Percentiles rank a stretch among this genome's conserved stretches.
Evolutionary conservation across 1,140 invertebrate genomes (phyloP).

Genomic region (Drosophila malerkotliana): DNA sequence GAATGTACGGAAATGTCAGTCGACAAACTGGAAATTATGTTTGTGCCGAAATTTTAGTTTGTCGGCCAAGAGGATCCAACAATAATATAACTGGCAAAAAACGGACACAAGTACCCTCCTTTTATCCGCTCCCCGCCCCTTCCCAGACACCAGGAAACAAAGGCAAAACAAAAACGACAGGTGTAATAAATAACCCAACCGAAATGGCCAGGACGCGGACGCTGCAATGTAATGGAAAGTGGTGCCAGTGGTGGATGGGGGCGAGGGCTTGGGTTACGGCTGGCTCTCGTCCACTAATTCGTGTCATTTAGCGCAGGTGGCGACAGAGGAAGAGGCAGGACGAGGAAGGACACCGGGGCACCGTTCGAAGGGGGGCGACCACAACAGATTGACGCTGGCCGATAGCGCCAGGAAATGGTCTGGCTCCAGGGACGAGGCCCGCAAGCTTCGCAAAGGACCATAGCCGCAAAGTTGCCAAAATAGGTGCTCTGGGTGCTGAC

Average conservation of each 20-base stretch:
- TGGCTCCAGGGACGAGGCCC: slow-evolving; percentile 35
- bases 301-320: slow-evolving; percentile 79
- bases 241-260: slow-evolving; percentile 12
- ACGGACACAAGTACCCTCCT: slow-evolving; percentile 5
- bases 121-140: not conserved
- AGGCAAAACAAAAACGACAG: slow-evolving; percentile 71
- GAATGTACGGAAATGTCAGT: slow-evolving; percentile 70
- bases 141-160: slow-evolving; percentile 33
- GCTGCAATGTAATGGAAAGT: slow-evolving; percentile 60
- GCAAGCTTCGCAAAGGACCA: slow-evolving; percentile 26
- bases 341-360: slow-evolving; percentile 31
- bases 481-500: slow-evolving; percentile 58
- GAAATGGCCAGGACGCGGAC: slow-evolving; percentile 50
- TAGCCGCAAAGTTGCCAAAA: slow-evolving; percentile 59
- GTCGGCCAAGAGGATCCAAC: slow-evolving; percentile 44
- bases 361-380: slow-evolving; percentile 26
- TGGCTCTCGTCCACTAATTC: slow-evolving; percentile 67
- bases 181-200: slow-evolving; percentile 77
- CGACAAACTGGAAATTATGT: slow-evolving; percentile 80
- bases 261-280: slow-evolving; percentile 14
- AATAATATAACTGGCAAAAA: slow-evolving; percentile 55
- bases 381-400: slow-evolving; percentile 72
- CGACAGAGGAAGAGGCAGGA: slow-evolving; percentile 59
- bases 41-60: slow-evolving; percentile 77
- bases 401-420: slow-evolving; percentile 69